Evolutionary conservation across 2,797 vertebrate genomes (phyloP).

Genomic region (Propithecus deckenii): DNA sequence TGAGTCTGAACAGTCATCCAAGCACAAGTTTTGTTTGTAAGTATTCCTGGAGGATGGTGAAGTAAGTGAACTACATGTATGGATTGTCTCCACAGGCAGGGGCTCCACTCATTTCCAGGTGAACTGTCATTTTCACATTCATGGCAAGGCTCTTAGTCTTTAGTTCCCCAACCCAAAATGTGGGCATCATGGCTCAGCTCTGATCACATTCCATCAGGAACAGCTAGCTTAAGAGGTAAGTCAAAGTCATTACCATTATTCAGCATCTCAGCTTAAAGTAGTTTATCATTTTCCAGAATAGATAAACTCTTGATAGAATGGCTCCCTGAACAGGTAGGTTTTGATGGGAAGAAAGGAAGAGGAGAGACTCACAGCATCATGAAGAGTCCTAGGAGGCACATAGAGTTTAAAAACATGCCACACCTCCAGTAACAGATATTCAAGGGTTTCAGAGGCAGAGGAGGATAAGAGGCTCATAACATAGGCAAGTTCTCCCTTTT

Average conservation of each 20-base stretch:
- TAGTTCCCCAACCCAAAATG: not conserved
- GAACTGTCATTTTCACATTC: not conserved
- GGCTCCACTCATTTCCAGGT: not conserved
- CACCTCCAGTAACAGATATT: not conserved
- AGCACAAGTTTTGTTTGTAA: not conserved
- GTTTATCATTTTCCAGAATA: slow-evolving; percentile 12
- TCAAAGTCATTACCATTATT: not conserved
- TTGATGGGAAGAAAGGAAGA: not conserved
- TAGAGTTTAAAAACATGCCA: not conserved
- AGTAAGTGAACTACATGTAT: not conserved
- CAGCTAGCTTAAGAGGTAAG: not conserved
- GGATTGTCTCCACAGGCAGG: not conserved
- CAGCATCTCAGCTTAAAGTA: not conserved
- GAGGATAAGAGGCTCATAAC: not conserved
- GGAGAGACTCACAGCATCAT: not conserved
- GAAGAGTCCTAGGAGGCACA: not conserved
- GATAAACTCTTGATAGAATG: not conserved
- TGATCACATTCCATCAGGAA: not conserved
- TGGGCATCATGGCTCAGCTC: not conserved
- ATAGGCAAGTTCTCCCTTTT: not conserved
- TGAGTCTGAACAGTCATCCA: not conserved
- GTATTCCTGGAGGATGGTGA: not conserved
- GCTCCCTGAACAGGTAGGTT: not conserved
- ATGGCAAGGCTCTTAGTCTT: not conserved
- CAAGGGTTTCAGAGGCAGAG: not conserved